phyloP scores from a whole-genome alignment of 1,140 invertebrate species.

The Chymomyza costata region DNA sequence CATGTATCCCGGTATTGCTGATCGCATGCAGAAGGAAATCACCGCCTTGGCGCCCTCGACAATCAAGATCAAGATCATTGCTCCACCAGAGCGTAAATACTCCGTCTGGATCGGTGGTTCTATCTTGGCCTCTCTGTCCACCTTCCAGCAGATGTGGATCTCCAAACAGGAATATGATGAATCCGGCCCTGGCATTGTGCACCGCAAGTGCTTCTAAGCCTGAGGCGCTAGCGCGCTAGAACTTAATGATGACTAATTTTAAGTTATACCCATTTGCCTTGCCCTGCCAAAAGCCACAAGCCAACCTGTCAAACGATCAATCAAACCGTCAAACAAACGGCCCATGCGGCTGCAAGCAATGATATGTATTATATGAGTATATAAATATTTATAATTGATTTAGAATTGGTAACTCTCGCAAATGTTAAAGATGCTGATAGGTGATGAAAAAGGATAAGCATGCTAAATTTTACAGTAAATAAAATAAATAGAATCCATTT shows the following conservation, averaged over 20 bases:
- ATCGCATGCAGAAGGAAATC: constrained; percentile 94
- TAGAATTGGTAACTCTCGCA: no score
- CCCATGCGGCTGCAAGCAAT: constrained; percentile 44
- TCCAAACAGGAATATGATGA: constrained; percentile 97
- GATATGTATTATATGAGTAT: no score
- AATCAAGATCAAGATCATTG: constrained; percentile 97
- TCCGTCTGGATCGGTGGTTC: constrained; percentile 94
- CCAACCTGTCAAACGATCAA: constrained; percentile 26
- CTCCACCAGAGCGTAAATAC: constrained; percentile 94
- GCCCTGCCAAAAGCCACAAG: constrained; percentile 56
- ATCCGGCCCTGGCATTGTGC: constrained; percentile 94
- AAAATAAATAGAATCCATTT: constrained; percentile 64
- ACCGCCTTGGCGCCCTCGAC: constrained; percentile 90
- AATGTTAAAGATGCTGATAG: no score
- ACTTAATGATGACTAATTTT: constrained; percentile 58
- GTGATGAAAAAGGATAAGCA: no score
- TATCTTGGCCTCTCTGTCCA: constrained; percentile 89
- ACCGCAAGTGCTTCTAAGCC: constrained; percentile 96
- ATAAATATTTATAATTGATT: no score
- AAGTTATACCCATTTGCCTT: constrained; percentile 64
- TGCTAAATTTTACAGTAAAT: constrained; percentile 64
- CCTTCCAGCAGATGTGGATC: constrained; percentile 97
- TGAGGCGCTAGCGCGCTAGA: constrained; percentile 13
- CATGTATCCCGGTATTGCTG: constrained; percentile 94
- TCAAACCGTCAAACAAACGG: constrained; percentile 21